phyloP scores from a whole-genome alignment of 2,113 vertebrate species.

The Spea bombifrons region DNA sequence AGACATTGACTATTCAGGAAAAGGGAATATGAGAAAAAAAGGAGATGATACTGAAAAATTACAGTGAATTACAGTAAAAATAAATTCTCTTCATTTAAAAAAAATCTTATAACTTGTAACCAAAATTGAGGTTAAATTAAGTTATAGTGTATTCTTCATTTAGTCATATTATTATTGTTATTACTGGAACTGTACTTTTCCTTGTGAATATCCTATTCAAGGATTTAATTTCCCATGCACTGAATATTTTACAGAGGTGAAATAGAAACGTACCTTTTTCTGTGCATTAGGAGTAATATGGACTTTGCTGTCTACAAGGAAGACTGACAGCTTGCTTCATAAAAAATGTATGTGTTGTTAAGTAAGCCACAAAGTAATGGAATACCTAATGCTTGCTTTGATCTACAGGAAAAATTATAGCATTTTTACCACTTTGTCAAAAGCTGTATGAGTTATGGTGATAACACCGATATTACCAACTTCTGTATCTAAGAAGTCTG shows the following conservation, averaged over 20 bases:
- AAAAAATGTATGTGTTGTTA: slow-evolving; percentile 16
- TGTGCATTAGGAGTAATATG: slow-evolving; percentile 17
- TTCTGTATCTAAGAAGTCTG: too few relatives aligned
- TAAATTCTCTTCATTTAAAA: too few relatives aligned
- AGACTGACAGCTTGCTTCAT: slow-evolving; percentile 18
- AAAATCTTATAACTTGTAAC: too few relatives aligned
- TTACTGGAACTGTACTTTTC: neutral
- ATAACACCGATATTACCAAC: too few relatives aligned
- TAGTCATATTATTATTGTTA: neutral
- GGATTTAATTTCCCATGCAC: slow-evolving; percentile 8
- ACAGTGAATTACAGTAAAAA: too few relatives aligned
- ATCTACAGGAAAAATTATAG: too few relatives aligned
- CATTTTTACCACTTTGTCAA: slow-evolving; percentile 11
- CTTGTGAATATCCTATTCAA: neutral
- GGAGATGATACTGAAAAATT: too few relatives aligned
- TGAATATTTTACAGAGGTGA: slow-evolving; percentile 3
- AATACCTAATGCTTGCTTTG: neutral
- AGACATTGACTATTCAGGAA: too few relatives aligned
- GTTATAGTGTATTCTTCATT: too few relatives aligned
- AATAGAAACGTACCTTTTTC: slow-evolving; percentile 14
- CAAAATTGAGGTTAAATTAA: too few relatives aligned
- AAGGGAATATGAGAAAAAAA: too few relatives aligned
- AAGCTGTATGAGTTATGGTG: neutral
- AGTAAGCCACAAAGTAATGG: slow-evolving; percentile 19
- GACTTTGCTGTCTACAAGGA: slow-evolving; percentile 11